These are phyloP conservation scores for Rugalucina vietnamica DNA, from an alignment of 2,888 invertebrate genomes.

Conservation along the genomic window DNA sequence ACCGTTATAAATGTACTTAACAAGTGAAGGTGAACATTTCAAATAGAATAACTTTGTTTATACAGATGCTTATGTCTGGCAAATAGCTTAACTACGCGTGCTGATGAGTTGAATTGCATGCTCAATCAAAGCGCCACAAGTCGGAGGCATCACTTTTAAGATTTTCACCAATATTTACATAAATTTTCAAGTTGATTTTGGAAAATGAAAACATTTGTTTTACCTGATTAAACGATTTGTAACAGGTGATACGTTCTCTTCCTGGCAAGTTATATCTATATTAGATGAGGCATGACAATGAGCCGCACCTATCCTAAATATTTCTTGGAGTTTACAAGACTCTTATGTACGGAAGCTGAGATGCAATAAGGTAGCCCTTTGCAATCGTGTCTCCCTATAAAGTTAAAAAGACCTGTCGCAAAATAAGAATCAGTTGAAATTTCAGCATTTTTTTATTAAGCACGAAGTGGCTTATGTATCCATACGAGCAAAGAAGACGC, in stretches of 20 bases:
- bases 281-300: background rate
- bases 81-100: slow-evolving; percentile 2
- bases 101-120: background rate
- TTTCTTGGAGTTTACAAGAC: too few relatives aligned
- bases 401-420: too few relatives aligned
- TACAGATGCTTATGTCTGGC: slow-evolving; percentile 4
- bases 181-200: background rate
- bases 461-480: too few relatives aligned
- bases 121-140: slow-evolving; percentile 1
- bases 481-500: too few relatives aligned
- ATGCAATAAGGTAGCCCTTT: too few relatives aligned
- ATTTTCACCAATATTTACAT: background rate
- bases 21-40: slow-evolving; percentile 9
- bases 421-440: too few relatives aligned
- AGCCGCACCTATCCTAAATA: background rate
- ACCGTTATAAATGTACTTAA: slow-evolving; percentile 5
- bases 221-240: slow-evolving; percentile 1
- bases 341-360: too few relatives aligned
- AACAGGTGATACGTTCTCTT: slow-evolving; percentile 1
- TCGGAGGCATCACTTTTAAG: background rate
- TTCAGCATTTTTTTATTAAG: too few relatives aligned
- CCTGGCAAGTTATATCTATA: background rate
- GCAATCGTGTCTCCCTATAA: too few relatives aligned
- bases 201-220: slow-evolving; percentile 17
- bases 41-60: slow-evolving; percentile 3